Percentiles rank a stretch among this genome's conserved stretches.
Conservation (phyloP, 92 coral and sea anemone species). For the Porites evermanni region DNA sequence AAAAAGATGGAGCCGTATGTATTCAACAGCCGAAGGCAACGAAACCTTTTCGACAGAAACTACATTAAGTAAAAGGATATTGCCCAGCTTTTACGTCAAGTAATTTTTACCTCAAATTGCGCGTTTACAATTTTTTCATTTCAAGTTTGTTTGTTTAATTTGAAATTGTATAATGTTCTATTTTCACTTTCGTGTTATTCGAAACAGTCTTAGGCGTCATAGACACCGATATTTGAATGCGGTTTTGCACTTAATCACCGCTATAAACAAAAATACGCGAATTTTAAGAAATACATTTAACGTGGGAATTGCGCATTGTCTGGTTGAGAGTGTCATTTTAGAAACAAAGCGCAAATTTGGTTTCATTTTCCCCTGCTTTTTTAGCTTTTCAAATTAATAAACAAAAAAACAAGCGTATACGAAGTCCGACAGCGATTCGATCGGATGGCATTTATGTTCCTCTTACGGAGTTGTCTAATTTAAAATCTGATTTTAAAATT, state of each 20-base stretch:
- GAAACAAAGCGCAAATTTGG: not conserved
- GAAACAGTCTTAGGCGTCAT: not conserved
- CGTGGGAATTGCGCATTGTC: not conserved
- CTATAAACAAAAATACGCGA: not conserved
- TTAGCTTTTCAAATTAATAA: not conserved
- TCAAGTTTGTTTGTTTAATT: not conserved
- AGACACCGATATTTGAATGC: slow-evolving; percentile 7
- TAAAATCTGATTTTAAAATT: not conserved
- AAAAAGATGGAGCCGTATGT: no score
- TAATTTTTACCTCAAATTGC: not conserved
- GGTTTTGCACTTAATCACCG: slow-evolving; percentile 1
- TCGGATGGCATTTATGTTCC: no score
- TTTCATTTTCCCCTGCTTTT: not conserved
- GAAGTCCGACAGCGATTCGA: no score
- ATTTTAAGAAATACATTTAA: not conserved
- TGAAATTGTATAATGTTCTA: not conserved
- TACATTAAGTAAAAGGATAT: no score
- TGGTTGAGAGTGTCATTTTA: not conserved
- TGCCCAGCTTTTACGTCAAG: no score
- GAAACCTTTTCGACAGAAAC: no score
- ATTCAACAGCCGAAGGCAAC: no score
- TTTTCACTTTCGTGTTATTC: no score
- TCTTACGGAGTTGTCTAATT: not conserved
- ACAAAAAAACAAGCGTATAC: not conserved
- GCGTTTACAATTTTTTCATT: not conserved